Percentiles rank a stretch among this genome's conserved stretches.
Evolutionary conservation across 2,113 vertebrate genomes (phyloP).

Genomic region (Fulmarus glacialis): DNA sequence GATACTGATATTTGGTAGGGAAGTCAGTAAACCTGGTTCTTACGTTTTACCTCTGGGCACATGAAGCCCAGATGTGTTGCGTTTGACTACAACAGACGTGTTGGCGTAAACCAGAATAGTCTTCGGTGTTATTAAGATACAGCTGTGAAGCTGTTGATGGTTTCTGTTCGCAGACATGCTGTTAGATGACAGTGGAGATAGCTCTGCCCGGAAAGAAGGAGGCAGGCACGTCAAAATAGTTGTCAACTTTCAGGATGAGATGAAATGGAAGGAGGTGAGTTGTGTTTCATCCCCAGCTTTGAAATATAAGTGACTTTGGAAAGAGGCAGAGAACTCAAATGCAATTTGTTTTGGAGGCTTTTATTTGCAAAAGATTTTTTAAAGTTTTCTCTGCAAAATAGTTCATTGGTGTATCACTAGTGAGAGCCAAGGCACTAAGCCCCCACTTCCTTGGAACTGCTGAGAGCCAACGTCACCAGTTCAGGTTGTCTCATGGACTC

Average conservation of each 20-base stretch:
- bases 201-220: conserved; percentile 89
- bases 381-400: background rate
- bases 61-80: background rate
- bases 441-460: background rate
- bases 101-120: conserved; percentile 1
- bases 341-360: background rate
- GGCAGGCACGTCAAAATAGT: conserved; percentile 93
- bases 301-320: background rate
- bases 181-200: conserved; percentile 90
- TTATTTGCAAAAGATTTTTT: background rate
- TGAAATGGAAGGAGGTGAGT: conserved; percentile 91
- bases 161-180: conserved; percentile 88
- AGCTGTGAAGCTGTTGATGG: conserved; percentile 63
- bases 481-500: background rate
- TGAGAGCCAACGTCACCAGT: no score
- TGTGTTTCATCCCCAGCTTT: background rate
- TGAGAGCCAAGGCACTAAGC: background rate
- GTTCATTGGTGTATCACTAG: no score
- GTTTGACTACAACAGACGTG: background rate
- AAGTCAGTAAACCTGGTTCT: background rate
- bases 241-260: conserved; percentile 87
- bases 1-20: background rate
- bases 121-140: background rate
- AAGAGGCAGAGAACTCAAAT: background rate
- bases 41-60: background rate